phyloP scores from a whole-genome alignment of 2,888 invertebrate genomes.

The Pteria penguin region DNA sequence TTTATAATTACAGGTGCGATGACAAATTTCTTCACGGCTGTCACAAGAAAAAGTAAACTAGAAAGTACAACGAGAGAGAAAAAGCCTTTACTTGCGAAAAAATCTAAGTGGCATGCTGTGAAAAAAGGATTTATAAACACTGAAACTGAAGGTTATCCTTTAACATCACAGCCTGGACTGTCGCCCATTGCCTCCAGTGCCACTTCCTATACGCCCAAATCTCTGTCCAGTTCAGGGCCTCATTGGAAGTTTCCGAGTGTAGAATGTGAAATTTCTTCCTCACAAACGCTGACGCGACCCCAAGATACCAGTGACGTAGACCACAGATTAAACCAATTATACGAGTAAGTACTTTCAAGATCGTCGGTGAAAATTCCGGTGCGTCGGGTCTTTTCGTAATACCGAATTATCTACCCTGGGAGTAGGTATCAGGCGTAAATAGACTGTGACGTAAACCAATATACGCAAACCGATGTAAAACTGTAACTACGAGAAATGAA shows the following conservation, averaged over 20 bases:
- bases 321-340: conserved; percentile 68
- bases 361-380: neutral
- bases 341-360: conserved; percentile 65
- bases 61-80: conserved; percentile 25
- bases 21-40: conserved; percentile 44
- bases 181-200: conserved; percentile 71
- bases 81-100: conserved; percentile 25
- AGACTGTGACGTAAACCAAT: too few relatives aligned
- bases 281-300: conserved; percentile 15
- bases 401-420: too few relatives aligned
- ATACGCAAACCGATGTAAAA: too few relatives aligned
- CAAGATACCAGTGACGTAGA: conserved; percentile 72
- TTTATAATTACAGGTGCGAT: conserved; percentile 32
- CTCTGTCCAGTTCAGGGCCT: conserved; percentile 69
- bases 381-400: neutral
- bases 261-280: conserved; percentile 62
- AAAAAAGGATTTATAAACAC: conserved; percentile 16
- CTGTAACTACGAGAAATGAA: too few relatives aligned
- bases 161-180: conserved; percentile 42
- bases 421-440: too few relatives aligned
- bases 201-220: conserved; percentile 73
- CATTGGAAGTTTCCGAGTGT: conserved; percentile 65
- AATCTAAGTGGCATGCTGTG: conserved; percentile 19
- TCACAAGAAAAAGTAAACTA: conserved; percentile 41
- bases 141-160: neutral